Percentiles rank a stretch among this genome's conserved stretches.
These are phyloP conservation scores for Columba janthina DNA, from an alignment of 2,113 vertebrate genomes.

Conservation along the genomic window DNA sequence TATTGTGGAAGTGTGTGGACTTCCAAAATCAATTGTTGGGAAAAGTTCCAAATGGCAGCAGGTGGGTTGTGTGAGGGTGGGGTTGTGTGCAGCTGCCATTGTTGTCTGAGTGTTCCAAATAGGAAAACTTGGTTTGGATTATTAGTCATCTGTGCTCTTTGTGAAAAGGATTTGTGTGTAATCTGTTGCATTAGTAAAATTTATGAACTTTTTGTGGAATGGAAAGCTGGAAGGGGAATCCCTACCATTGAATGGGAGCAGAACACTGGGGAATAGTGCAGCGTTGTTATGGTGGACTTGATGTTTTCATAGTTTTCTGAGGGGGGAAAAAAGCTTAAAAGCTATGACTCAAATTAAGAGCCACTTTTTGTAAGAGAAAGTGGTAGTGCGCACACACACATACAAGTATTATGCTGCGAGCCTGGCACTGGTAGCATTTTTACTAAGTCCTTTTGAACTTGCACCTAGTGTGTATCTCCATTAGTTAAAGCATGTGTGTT, in stretches of 20 bases:
- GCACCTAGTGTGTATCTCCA: not conserved
- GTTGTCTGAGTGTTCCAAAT: not conserved
- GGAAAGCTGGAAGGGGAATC: not conserved
- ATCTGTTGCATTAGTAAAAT: not conserved
- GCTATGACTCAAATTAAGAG: not conserved
- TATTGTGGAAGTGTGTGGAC: not conserved
- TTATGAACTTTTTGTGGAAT: not conserved
- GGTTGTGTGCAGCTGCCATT: not conserved
- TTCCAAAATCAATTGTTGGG: not conserved
- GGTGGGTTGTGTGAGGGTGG: not conserved
- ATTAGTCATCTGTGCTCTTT: not conserved
- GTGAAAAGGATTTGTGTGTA: not conserved
- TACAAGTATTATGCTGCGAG: not conserved
- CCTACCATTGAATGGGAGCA: not conserved
- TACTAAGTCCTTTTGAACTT: not conserved
- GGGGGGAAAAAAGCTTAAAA: not conserved
- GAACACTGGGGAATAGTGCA: not conserved
- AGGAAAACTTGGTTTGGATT: not conserved
- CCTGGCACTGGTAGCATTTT: not conserved
- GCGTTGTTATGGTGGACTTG: not conserved
- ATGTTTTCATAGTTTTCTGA: not conserved
- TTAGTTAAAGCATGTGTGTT: slow-evolving; percentile 4
- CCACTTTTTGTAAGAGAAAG: not conserved
- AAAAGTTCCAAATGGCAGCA: not conserved
- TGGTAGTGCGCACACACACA: not conserved